These are phyloP conservation scores for Allochrocebus solatus DNA, from an alignment of 2,797 vertebrate species.

Conservation along the genomic window DNA sequence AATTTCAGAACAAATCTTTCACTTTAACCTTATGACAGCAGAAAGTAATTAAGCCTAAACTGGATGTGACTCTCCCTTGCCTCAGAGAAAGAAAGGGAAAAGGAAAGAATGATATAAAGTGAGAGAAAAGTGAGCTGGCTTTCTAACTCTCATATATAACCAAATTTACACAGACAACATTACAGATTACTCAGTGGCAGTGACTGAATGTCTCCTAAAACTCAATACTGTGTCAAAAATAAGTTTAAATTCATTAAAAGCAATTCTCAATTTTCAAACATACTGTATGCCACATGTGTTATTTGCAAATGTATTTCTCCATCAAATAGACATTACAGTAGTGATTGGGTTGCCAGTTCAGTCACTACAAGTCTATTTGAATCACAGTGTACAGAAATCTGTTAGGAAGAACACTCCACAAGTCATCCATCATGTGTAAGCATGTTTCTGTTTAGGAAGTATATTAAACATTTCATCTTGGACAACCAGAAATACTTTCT, in stretches of 20 bases:
- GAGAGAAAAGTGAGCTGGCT: neutral
- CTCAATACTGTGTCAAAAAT: neutral
- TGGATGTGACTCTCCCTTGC: neutral
- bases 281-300: neutral
- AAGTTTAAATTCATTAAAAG: neutral
- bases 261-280: neutral
- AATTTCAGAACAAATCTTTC: neutral
- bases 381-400: neutral
- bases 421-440: neutral
- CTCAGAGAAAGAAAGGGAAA: neutral
- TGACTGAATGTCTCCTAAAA: neutral
- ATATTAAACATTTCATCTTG: neutral
- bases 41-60: neutral
- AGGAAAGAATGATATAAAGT: neutral
- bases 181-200: neutral
- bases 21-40: neutral
- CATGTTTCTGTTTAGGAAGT: neutral
- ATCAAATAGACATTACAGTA: neutral
- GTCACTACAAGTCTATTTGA: neutral
- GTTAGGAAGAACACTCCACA: neutral
- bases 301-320: neutral
- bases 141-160: neutral
- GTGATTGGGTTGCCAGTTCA: neutral
- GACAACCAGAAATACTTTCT: neutral
- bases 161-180: neutral